Percentiles rank a stretch among this genome's conserved stretches.
These are phyloP conservation scores for Planococcus citri DNA, from an alignment of 1,140 invertebrate species.

Conservation along the genomic window DNA sequence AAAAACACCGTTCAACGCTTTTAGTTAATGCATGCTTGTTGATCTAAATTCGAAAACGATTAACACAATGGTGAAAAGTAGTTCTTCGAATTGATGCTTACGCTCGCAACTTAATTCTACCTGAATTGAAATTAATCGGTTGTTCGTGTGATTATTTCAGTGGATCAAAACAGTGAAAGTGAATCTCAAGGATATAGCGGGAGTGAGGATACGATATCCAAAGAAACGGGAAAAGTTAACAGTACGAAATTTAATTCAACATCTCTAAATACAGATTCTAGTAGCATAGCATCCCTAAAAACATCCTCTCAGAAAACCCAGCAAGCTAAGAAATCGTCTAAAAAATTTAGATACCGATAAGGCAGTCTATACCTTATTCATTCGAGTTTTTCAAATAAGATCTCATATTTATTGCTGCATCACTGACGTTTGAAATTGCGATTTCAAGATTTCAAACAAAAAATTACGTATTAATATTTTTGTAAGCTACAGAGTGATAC, in stretches of 20 bases:
- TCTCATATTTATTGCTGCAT: neutral
- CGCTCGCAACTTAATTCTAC: too few species aligned
- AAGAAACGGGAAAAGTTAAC: slow-evolving; percentile 26
- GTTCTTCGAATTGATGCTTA: neutral
- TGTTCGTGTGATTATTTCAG: slow-evolving; percentile 34
- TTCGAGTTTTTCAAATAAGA: neutral
- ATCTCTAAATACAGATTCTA: slow-evolving; percentile 21
- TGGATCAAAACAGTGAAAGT: slow-evolving; percentile 72
- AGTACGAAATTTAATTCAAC: slow-evolving; percentile 26
- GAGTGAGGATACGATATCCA: slow-evolving; percentile 45
- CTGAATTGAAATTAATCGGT: neutral
- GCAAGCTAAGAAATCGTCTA: neutral
- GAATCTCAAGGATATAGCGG: slow-evolving; percentile 67
- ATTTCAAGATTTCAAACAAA: neutral
- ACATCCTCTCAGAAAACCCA: neutral
- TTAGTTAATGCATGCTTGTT: neutral
- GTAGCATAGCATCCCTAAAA: neutral
- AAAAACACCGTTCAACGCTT: too few species aligned
- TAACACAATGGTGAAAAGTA: neutral
- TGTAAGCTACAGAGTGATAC: neutral
- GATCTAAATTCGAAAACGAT: neutral
- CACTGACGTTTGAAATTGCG: neutral
- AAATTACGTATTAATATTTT: neutral
- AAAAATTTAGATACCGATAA: slow-evolving; percentile 10
- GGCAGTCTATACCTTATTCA: too few species aligned